phyloP scores from a whole-genome alignment of 2,113 vertebrate genomes.

The Coracopsis vasa region DNA sequence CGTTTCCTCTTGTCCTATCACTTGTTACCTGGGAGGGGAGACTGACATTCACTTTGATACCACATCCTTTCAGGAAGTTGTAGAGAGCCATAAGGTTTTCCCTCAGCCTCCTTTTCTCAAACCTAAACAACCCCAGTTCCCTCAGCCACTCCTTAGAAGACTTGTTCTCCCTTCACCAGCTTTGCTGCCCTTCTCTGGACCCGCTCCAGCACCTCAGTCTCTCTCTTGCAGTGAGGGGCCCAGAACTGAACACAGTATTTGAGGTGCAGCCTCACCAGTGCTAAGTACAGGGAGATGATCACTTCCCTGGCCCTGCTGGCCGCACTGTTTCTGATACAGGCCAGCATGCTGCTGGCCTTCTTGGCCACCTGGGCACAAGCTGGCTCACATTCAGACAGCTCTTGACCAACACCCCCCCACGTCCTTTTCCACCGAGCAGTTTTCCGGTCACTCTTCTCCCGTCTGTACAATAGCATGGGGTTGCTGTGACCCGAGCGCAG shows the following conservation, averaged over 20 bases:
- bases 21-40: not conserved
- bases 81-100: not conserved
- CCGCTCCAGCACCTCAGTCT: not conserved
- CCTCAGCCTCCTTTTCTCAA: not conserved
- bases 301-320: not conserved
- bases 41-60: rapidly evolving
- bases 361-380: not conserved
- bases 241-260: not conserved
- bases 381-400: not conserved
- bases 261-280: not conserved
- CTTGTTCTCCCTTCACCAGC: not conserved
- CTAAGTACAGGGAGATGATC: not conserved
- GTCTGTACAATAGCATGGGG: not conserved
- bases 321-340: not conserved
- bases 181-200: rapidly evolving
- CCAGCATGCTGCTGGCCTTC: not conserved
- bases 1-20: not conserved
- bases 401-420: not conserved
- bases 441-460: not conserved
- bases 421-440: rapidly evolving
- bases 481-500: not conserved
- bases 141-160: not conserved
- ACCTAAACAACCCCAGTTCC: not conserved
- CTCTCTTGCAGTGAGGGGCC: not conserved
- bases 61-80: not conserved